Base-by-base conservation (phyloP, 2,888 invertebrate genomes). In the Drepanosiphum platanoidis region DNA sequence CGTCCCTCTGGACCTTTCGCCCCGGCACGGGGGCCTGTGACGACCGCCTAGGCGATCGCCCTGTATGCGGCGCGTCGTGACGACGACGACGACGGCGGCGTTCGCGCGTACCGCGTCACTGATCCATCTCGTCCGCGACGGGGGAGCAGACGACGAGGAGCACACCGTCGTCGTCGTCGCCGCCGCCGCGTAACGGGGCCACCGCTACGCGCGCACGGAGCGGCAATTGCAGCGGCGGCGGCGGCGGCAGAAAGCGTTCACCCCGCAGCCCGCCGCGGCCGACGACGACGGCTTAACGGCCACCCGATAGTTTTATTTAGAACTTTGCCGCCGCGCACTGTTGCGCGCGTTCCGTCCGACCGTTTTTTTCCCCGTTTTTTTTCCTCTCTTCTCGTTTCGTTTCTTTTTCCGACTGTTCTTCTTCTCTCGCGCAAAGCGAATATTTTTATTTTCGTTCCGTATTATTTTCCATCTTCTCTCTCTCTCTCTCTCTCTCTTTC, bases 301-400 rank as follows among this genome's bases (percentile, higher is more conserved):
- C 74, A 42, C 74, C 83, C 82, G 72, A 74, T 66, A 74, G 74
- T 84, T 75, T 75, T 84, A 75, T 68, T 84, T 75, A 75, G 75
- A 84, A 84, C 83, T 75, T 64, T 46, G 75, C 74, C 72, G 64
- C 74, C 72, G 82, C 64, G 42, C 61, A 42, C 81, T 70, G 81
- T 71, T 71, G 70, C 70, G 70, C 61, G 58, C 75, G 32, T 13
- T 34, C 58, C 22, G 9, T 32, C 15, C 68, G 52, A 52, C n/a
- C n/a, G 71, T 71, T 58, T 42, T 52, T 18, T 39, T 77, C 61
- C 27, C 8, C 36, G 36, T 36, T 27, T 18, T 27, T 22, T 15
- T 39, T 52, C 36, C 58, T n/a, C n/a, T 66, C 22, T 30, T 32
- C n/a, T 75, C 36, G 18, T 30, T 22, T 72, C 1, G 34, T 75